These are phyloP conservation scores for Acanthiza pusilla DNA, from an alignment of 2,797 vertebrate species.

Conservation along the genomic window DNA sequence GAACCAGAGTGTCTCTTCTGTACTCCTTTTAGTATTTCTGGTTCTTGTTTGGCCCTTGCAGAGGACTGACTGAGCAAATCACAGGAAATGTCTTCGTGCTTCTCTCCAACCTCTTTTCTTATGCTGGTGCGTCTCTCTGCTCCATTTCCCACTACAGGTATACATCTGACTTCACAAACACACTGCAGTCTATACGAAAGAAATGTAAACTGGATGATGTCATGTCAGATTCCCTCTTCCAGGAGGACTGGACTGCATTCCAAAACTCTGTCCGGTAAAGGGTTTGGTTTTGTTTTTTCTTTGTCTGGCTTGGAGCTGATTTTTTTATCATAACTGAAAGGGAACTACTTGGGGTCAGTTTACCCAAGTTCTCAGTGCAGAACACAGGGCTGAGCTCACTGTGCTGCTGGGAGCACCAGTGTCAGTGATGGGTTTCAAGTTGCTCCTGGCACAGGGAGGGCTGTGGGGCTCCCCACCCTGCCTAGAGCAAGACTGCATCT, in stretches of 20 bases:
- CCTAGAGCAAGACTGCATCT: not conserved
- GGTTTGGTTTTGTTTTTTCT: not conserved
- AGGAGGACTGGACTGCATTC: slow-evolving; percentile 96
- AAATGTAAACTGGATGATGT: slow-evolving; percentile 90
- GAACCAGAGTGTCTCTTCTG: not conserved
- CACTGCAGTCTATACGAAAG: slow-evolving; percentile 91
- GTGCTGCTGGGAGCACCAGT: not conserved
- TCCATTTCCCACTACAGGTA: slow-evolving; percentile 75
- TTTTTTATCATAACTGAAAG: not conserved
- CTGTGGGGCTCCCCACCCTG: not conserved
- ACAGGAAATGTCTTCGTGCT: not conserved
- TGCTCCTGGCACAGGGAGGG: not conserved
- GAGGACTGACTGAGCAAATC: not conserved
- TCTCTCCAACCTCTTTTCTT: not conserved
- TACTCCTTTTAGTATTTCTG: not conserved
- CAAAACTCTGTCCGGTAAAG: slow-evolving; percentile 90
- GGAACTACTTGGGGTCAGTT: not conserved
- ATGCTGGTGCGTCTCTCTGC: not conserved
- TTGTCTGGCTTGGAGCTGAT: not conserved
- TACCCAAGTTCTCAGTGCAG: not conserved
- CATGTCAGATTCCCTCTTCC: slow-evolving; percentile 80
- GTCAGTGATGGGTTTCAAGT: not conserved
- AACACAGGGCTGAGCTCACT: not conserved
- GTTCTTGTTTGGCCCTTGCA: not conserved
- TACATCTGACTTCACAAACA: slow-evolving; percentile 88